These are phyloP conservation scores for Scaptomyza montana DNA, from an alignment of 1,140 invertebrate genomes.

Conservation along the genomic window DNA sequence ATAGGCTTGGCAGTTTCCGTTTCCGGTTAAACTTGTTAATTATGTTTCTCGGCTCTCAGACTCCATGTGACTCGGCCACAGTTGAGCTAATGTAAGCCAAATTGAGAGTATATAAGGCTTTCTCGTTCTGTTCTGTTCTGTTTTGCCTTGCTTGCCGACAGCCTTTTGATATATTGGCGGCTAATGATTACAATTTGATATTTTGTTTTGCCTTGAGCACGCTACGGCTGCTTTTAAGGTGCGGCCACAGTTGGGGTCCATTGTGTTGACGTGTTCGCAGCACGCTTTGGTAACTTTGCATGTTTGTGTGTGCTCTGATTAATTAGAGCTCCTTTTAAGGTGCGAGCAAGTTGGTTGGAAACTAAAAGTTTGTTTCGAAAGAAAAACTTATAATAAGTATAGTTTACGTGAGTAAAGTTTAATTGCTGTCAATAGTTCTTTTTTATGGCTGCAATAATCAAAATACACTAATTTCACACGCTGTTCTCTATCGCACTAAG, in stretches of 20 bases:
- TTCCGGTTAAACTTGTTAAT: slow-evolving; percentile 41
- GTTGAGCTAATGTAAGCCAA: slow-evolving; percentile 60
- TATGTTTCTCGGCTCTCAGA: slow-evolving; percentile 16
- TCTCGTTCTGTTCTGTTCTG: slow-evolving; percentile 5
- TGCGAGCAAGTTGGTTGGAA: slow-evolving; percentile 31
- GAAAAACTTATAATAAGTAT: neutral
- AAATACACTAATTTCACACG: neutral
- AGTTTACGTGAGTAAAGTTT: no score
- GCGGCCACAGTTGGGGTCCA: slow-evolving; percentile 14
- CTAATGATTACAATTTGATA: slow-evolving; percentile 67
- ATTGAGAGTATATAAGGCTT: slow-evolving; percentile 69
- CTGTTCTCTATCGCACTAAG: neutral
- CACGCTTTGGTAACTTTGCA: slow-evolving; percentile 49
- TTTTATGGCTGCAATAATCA: neutral
- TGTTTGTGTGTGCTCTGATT: slow-evolving; percentile 50
- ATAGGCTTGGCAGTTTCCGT: slow-evolving; percentile 25
- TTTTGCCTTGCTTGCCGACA: slow-evolving; percentile 18
- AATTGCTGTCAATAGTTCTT: no score
- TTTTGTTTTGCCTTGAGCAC: slow-evolving; percentile 32
- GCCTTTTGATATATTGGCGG: slow-evolving; percentile 69
- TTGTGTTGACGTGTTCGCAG: slow-evolving; percentile 41
- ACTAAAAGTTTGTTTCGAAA: neutral
- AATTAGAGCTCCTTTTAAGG: slow-evolving; percentile 56
- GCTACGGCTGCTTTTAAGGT: slow-evolving; percentile 17
- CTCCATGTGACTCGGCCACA: slow-evolving; percentile 10